These are phyloP conservation scores for Cynoglossus semilaevis DNA, from an alignment of 2,113 vertebrate genomes.

Conservation along the genomic window DNA sequence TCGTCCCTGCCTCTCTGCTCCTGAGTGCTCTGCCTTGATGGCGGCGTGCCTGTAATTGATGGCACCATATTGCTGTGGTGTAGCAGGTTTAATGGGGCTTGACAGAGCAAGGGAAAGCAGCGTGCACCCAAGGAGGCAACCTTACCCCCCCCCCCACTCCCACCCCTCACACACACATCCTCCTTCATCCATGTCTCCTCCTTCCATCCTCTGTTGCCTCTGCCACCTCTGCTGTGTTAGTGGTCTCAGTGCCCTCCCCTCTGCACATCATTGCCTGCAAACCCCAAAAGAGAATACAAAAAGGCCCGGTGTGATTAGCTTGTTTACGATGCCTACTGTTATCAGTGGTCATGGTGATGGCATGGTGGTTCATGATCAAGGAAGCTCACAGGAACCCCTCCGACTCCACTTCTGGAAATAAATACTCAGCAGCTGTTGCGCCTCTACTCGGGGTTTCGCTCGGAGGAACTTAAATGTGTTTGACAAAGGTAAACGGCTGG, in stretches of 20 bases:
- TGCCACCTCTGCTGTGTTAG: not conserved
- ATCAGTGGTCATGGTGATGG: constrained; percentile 52
- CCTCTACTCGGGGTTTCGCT: constrained; percentile 54
- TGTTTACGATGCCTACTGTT: constrained; percentile 54
- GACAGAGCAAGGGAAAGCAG: constrained; percentile 76
- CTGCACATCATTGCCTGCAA: constrained; percentile 34
- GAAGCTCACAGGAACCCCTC: constrained; percentile 54
- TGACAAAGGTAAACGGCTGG: constrained; percentile 67
- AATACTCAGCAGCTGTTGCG: constrained; percentile 54
- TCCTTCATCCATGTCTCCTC: constrained; percentile 11
- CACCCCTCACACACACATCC: constrained; percentile 17
- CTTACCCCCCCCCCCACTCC: constrained; percentile 75
- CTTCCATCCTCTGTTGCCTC: not conserved
- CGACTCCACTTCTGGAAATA: constrained; percentile 59
- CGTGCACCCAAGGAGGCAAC: constrained; percentile 63
- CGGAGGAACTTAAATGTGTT: constrained; percentile 58
- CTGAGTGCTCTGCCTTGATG: constrained; percentile 69
- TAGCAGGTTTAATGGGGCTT: constrained; percentile 81
- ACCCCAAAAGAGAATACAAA: constrained; percentile 53
- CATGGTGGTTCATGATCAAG: constrained; percentile 54
- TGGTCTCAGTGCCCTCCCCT: not conserved
- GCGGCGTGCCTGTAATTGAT: constrained; percentile 78
- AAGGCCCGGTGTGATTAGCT: constrained; percentile 52
- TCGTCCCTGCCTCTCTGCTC: constrained; percentile 69
- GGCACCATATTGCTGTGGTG: constrained; percentile 80